Evolutionary conservation across 2,797 vertebrate genomes (phyloP), one percentile per base, ranked within the genome.

Genomic region (Arnoldichthys spilopterus): DNA sequence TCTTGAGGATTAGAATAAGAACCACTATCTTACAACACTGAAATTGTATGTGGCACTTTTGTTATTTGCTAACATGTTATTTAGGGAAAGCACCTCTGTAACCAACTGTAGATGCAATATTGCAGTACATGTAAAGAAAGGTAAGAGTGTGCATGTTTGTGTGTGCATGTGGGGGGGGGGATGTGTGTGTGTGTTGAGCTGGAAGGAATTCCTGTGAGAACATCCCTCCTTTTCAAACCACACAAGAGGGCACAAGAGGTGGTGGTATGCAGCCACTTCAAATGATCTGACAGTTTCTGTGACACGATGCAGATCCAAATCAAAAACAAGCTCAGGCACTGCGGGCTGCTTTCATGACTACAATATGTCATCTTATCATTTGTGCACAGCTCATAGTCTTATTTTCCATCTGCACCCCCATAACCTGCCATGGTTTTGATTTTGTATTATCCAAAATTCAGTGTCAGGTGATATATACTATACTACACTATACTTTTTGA

Each of bases 211-310:
- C 76, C 64, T 59, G n/a, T 73, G 49, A 49, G 64, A 64, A 72
- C 30, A 24, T 84, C 69, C 37, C 61, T 45, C 77, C 81, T 82
- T 80, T 82, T 83, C 30, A 37, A 74, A 43, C 72, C 68, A 62
- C 67, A 81, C 80, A 81, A 70, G 2, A 77, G 61, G 22, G 15
- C 83, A 81, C 68, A 82, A 87, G 86, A 89, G 89, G 90, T 89
- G 89, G 54, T 92, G 93, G 90, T 91, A 92, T 92, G 91, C 84
- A 85, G 76, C 87, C 89, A 92, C 91, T 92, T 89, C 70, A 78
- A 87, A 81, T 89, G 89, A 91, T 90, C 90, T 86, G 81, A 84
- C 78, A 66, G 86, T 86, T 87, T 86, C 85, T 62, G 59, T 87
- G 89, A 91, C 76, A 83, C 82, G 80, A 82, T 90, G 89, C 90